Conservation (phyloP, 2,797 vertebrate genomes). For the Menidia menidia region DNA sequence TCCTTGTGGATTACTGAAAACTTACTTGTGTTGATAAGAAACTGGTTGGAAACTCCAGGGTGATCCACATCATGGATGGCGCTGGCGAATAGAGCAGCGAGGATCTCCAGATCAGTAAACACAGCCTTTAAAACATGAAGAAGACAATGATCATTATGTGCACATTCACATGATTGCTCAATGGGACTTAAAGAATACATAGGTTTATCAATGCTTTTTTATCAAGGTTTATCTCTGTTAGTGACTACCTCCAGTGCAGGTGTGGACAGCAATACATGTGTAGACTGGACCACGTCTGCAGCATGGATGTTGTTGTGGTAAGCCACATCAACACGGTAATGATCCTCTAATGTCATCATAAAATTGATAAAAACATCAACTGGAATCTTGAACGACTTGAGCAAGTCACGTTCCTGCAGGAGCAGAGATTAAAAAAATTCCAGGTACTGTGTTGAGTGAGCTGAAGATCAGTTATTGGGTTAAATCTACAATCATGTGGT, state of each 20-base stretch:
- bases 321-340: slow-evolving; percentile 89
- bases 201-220: neutral
- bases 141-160: slow-evolving; percentile 25
- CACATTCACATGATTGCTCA: neutral
- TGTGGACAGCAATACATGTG: slow-evolving; percentile 90
- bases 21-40: slow-evolving; percentile 97
- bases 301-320: slow-evolving; percentile 96
- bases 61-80: slow-evolving; percentile 96
- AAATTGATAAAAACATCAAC: slow-evolving; percentile 90
- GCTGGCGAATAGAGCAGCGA: slow-evolving; percentile 91
- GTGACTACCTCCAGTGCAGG: slow-evolving; percentile 89
- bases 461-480: slow-evolving; percentile 16
- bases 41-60: slow-evolving; percentile 94
- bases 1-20: slow-evolving; percentile 21
- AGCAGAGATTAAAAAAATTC: slow-evolving; percentile 1
- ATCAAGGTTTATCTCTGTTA: neutral
- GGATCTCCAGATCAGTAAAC: slow-evolving; percentile 93
- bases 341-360: slow-evolving; percentile 91
- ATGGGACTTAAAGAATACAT: too few relatives aligned
- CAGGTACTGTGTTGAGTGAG: neutral
- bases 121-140: slow-evolving; percentile 84
- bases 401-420: slow-evolving; percentile 88
- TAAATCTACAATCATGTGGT: too few relatives aligned
- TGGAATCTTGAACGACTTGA: slow-evolving; percentile 93
- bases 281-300: slow-evolving; percentile 93